phyloP scores from a whole-genome alignment of 2,113 vertebrate species.

The Sterrhoptilus dennistouni region DNA sequence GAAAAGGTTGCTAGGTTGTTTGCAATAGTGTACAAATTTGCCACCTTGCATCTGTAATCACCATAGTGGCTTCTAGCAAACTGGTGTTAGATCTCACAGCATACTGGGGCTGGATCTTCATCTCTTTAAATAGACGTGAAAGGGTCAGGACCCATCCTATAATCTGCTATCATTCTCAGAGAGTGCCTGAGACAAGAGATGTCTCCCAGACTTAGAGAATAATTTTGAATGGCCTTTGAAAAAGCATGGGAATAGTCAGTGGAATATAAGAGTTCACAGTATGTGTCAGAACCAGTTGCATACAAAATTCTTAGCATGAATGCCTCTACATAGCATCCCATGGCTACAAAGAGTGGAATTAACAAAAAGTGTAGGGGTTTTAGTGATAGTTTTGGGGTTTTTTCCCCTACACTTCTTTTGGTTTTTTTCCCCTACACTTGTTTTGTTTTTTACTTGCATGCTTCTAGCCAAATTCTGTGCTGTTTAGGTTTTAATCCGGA shows the following conservation, averaged over 20 bases:
- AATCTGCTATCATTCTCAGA: neutral
- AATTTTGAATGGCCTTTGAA: neutral
- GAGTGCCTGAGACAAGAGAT: neutral
- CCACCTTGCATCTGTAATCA: neutral
- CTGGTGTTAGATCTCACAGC: neutral
- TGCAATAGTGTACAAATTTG: neutral
- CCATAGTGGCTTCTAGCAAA: neutral
- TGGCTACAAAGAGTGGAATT: neutral
- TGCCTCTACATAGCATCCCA: neutral
- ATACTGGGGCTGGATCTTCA: neutral
- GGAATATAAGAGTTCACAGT: neutral
- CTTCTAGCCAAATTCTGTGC: neutral
- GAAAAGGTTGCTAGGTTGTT: neutral
- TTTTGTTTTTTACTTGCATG: neutral
- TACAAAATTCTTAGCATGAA: fast-evolving
- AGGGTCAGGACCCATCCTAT: neutral
- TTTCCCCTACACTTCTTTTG: neutral
- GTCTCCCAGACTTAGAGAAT: neutral
- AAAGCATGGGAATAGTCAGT: neutral
- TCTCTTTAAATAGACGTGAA: neutral
- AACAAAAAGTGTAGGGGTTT: neutral
- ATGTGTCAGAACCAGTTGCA: neutral
- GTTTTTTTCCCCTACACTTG: neutral
- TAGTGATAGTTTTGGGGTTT: neutral
- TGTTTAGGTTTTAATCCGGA: neutral